These are phyloP conservation scores for Spondyliosoma cantharus DNA, from an alignment of 2,797 vertebrate species.

Conservation along the genomic window DNA sequence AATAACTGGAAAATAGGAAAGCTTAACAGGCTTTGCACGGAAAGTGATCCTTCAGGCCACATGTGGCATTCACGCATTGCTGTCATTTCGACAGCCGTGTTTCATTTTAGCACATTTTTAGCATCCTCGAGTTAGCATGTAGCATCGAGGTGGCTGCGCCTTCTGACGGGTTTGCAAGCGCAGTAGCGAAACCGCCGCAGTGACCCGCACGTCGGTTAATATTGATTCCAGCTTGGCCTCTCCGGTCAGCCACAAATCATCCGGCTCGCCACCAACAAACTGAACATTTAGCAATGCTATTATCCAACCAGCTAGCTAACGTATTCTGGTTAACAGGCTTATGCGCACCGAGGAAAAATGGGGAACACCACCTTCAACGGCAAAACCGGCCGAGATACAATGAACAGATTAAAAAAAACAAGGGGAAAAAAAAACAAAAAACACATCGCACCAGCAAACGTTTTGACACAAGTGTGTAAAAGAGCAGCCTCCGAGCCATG, in stretches of 20 bases:
- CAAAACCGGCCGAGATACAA: background rate
- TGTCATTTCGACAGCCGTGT: conserved; percentile 18
- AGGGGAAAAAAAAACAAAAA: background rate
- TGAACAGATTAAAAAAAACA: background rate
- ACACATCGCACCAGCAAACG: accelerated
- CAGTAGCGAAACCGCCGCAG: background rate
- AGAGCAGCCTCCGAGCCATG: background rate
- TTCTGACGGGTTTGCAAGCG: background rate
- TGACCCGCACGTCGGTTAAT: background rate
- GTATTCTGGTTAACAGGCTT: conserved; percentile 20
- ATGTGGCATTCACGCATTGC: conserved; percentile 20
- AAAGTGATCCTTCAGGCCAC: background rate
- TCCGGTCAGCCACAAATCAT: conserved; percentile 1
- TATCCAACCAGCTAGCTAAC: conserved; percentile 19
- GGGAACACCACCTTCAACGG: background rate
- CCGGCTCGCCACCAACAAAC: background rate
- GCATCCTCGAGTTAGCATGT: conserved; percentile 18
- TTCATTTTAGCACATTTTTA: conserved; percentile 37
- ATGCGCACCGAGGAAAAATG: conserved; percentile 25
- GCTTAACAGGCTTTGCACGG: background rate
- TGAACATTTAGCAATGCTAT: conserved; percentile 12
- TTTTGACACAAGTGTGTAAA: background rate
- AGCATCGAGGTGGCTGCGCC: background rate
- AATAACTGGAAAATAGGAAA: background rate
- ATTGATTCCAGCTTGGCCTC: conserved; percentile 4